These are phyloP conservation scores for Pogonomyrmex barbatus DNA, from an alignment of 1,140 invertebrate genomes.

Conservation along the genomic window DNA sequence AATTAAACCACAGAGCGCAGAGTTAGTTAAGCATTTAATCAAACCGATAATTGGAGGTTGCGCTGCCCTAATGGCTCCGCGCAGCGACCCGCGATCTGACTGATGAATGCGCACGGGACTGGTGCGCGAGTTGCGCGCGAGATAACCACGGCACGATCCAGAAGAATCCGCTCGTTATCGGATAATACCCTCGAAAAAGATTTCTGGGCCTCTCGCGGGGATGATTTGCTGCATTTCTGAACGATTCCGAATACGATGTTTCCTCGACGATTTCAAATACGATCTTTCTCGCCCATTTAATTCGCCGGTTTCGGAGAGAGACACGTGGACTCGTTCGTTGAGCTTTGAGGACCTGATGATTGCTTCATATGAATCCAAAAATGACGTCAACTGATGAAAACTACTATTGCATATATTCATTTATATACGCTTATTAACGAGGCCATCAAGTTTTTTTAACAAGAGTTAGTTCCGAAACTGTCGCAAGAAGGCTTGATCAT, in stretches of 20 bases:
- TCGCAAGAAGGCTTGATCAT: not conserved
- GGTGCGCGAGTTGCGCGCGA: conserved; percentile 51
- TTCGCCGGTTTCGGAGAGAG: conserved; percentile 70
- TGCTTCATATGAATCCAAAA: conserved; percentile 48
- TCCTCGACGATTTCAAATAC: not conserved
- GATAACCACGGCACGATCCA: conserved; percentile 69
- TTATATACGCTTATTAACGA: not conserved
- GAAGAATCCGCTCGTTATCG: conserved; percentile 68
- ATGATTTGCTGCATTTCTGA: conserved; percentile 12
- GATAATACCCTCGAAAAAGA: conserved; percentile 59
- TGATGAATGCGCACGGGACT: conserved; percentile 78
- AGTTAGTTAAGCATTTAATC: conserved; percentile 86
- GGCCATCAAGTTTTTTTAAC: not conserved
- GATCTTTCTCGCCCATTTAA: conserved; percentile 70
- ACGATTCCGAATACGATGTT: not conserved
- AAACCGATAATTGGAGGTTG: conserved; percentile 85
- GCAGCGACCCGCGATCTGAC: conserved; percentile 75
- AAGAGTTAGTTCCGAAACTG: not conserved
- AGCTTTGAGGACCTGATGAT: conserved; percentile 43
- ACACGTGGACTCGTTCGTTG: conserved; percentile 44
- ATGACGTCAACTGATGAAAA: conserved; percentile 68
- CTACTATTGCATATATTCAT: not conserved
- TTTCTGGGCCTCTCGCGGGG: not conserved
- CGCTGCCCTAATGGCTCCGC: conserved; percentile 81
- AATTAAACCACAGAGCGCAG: conserved; percentile 84